A percentile compares a stretch with the other conserved stretches of the same genome.
These are phyloP conservation scores for Arothron firmamentum DNA, from an alignment of 2,113 vertebrate species.

Conservation along the genomic window DNA sequence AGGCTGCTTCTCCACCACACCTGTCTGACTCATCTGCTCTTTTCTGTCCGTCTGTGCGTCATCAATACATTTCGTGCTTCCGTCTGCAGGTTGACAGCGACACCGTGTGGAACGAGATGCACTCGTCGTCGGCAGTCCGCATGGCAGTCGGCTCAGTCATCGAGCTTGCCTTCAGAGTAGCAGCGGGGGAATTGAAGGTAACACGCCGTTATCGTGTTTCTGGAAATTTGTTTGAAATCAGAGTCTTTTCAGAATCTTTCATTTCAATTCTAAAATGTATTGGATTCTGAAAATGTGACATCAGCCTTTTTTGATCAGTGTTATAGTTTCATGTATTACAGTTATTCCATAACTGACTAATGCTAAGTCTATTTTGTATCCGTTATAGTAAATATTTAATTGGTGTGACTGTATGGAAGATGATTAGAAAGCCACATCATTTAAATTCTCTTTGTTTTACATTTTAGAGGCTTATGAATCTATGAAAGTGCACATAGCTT, in stretches of 20 bases:
- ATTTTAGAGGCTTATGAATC: too few relatives aligned
- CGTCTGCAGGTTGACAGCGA: conserved; percentile 66
- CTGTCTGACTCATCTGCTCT: background rate
- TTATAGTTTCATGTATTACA: too few relatives aligned
- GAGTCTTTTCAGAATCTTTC: too few relatives aligned
- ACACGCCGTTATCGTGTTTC: accelerated
- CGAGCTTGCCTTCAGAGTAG: conserved; percentile 67
- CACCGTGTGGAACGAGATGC: conserved; percentile 71
- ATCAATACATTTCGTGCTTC: background rate
- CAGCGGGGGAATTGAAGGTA: conserved; percentile 67
- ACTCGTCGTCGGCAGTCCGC: conserved; percentile 65
- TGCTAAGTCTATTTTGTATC: too few relatives aligned
- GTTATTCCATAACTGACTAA: too few relatives aligned
- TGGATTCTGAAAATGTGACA: too few relatives aligned
- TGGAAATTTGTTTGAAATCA: background rate
- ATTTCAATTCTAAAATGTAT: too few relatives aligned
- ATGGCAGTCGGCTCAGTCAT: conserved; percentile 69
- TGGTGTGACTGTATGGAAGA: too few relatives aligned
- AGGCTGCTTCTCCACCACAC: background rate
- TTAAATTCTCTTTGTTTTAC: too few relatives aligned
- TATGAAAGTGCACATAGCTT: background rate
- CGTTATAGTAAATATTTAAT: too few relatives aligned
- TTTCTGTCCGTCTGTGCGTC: background rate
- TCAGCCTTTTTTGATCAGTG: too few relatives aligned
- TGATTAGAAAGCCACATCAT: too few relatives aligned